Evolutionary conservation across 2,113 vertebrate genomes (phyloP), one percentile per base, ranked within the genome.

Genomic region (Myocastor coypus): DNA sequence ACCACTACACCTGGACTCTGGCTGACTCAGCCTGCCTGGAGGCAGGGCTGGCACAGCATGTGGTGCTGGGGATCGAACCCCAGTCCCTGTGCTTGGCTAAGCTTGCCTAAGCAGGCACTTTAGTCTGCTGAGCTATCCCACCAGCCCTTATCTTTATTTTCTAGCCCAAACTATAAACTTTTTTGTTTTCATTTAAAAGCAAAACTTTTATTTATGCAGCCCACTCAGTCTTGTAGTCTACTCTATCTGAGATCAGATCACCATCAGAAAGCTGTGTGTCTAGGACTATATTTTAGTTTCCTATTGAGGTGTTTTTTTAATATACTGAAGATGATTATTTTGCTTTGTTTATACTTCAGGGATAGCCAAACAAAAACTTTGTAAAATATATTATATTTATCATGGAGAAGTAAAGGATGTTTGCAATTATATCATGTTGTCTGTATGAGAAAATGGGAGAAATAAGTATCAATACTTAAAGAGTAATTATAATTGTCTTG

Each of bases 131-230:
- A 55, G 55, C 55, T 55, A 55, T 55, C 55, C 16, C 55, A 55
- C 55, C 16, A 16, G 55, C 55, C 13, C 37, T 55, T 50, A 81
- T 66, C 10, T 92, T 83, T 52, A 71, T 37, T 83, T 87, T 93
- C 71, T 30, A 87, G 66, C 13, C 22, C 75, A 66, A 84, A 91
- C n/a, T 63, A 68, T 81, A 94, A 63, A 57, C 20, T 37, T 64
- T 89, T 92, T 89, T 61, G 8, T 83, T 96, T 87, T 64, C 26
- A 84, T 84, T 93, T 87, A 93, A 91, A 78, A n/a, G 32, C 10
- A 83, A 91, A 96, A 88, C 66, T 50, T 52, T 69, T 92, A 52
- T 66, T 96, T 77, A 57, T 89, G 40, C 28, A 69, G 34, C 75
- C 40, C 32, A 73, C 32, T 86, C 64, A 81, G 3, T 83, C 46